phyloP scores from a whole-genome alignment of 2,888 invertebrate species.

The Alitta virens region DNA sequence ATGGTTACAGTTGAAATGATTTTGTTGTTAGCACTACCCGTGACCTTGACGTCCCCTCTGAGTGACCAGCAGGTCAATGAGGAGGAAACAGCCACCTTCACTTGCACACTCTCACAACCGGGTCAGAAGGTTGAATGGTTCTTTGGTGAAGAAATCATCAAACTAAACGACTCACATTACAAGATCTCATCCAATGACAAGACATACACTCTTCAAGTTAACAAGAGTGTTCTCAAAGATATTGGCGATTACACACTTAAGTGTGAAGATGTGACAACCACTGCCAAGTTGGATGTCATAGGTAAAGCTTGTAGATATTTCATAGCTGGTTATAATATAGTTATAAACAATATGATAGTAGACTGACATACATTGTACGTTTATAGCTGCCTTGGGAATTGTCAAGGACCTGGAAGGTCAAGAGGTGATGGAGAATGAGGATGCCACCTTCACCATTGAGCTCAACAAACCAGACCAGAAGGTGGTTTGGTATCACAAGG shows the following conservation, averaged over 20 bases:
- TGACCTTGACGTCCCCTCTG: conserved; percentile 22
- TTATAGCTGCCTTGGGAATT: no score
- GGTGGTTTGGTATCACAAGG: conserved; percentile 45
- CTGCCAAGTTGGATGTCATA: no score
- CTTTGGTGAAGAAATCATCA: background rate
- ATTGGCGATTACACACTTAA: no score
- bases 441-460: conserved; percentile 78
- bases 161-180: conserved; percentile 55
- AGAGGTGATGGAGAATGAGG: conserved; percentile 54
- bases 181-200: conserved; percentile 43
- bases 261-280: no score
- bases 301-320: no score
- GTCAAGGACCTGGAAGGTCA: conserved; percentile 31
- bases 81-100: conserved; percentile 27
- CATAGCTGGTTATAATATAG: no score
- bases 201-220: conserved; percentile 41
- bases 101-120: conserved; percentile 18
- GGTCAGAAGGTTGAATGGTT: conserved; percentile 71
- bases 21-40: conserved; percentile 29
- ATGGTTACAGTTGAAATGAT: no score
- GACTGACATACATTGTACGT: no score
- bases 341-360: no score
- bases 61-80: conserved; percentile 24
- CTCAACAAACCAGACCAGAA: conserved; percentile 68
- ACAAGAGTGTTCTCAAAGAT: conserved; percentile 61